Evolutionary conservation across 2,113 vertebrate genomes (phyloP), one percentile per base, ranked within the genome.

Genomic region (Euleptes europaea): DNA sequence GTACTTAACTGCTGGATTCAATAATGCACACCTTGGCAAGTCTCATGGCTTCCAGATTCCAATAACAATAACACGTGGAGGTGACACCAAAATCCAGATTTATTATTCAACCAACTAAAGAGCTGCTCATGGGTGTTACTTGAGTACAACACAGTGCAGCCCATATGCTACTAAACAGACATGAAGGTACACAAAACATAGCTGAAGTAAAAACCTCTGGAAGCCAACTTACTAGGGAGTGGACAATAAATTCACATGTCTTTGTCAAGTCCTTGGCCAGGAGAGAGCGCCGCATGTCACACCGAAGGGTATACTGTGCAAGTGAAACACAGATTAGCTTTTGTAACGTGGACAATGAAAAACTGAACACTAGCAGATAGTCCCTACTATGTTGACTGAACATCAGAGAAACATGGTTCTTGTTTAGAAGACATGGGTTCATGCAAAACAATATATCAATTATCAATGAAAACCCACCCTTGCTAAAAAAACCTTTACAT

Each of bases 211-310:
- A 84, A 23, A 3, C 14, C 33, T 0, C 1, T 0, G 0, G 28
- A 7, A 1, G 0, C 0, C 0, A 31, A 85, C 97, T 97, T 92
- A 99, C 99, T 80, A 97, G 94, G 17, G 96, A 97, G 92, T 99
- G 98, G 1, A 99, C 95, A 85, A 99, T 99, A 95, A 99, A 99
- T 89, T 99, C 99, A 69, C 98, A 99, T 77, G 95, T 98, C 96
- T 98, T 98, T 67, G 94, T 98, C 84, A 99, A 91, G 94, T 99
- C 99, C 95, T 99, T 99, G 28, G 98, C 98, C 94, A 99, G 83
- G 90, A 99, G 96, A 6, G 99, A 96, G 49, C 98, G 97, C 86
- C 96, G 96, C 97, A 99, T 96, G 92, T 99, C 99, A 92, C 99
- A 99, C 87, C 98, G 97, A 17, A 99, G 96, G 0, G 96, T 97